phyloP scores from a whole-genome alignment of 2,888 invertebrate species.

The Piscicola geometra region DNA sequence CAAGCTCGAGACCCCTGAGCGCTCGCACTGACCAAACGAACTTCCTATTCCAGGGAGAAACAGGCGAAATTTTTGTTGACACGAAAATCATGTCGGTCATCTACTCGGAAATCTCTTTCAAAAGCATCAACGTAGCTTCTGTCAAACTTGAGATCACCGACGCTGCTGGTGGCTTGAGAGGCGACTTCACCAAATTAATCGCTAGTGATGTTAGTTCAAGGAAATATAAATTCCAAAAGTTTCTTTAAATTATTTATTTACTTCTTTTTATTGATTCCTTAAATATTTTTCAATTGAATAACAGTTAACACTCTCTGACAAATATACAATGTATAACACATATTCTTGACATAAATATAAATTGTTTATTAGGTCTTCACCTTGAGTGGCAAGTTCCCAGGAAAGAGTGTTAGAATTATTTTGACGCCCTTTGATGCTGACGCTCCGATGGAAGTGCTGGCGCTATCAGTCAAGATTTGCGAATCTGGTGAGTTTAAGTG shows the following conservation, averaged over 20 bases:
- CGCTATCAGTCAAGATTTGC: conserved; percentile 15
- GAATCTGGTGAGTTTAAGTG: background rate
- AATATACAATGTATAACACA: too few species aligned
- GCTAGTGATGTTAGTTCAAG: conserved; percentile 15
- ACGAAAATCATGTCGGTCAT: background rate
- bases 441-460: background rate
- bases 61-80: background rate
- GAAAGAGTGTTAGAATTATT: background rate
- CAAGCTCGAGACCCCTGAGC: background rate
- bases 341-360: too few species aligned
- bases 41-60: background rate
- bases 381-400: conserved; percentile 19
- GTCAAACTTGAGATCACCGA: background rate
- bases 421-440: background rate
- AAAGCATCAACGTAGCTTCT: background rate
- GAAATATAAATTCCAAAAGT: too few species aligned
- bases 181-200: background rate
- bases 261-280: too few species aligned
- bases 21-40: background rate
- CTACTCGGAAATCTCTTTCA: background rate
- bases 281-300: too few species aligned
- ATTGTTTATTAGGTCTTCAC: conserved; percentile 27
- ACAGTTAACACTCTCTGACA: too few species aligned
- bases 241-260: too few species aligned
- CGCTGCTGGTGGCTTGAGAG: conserved; percentile 1